phyloP scores from a whole-genome alignment of 2,888 invertebrate species.

The Trissonchulus sp. region DNA sequence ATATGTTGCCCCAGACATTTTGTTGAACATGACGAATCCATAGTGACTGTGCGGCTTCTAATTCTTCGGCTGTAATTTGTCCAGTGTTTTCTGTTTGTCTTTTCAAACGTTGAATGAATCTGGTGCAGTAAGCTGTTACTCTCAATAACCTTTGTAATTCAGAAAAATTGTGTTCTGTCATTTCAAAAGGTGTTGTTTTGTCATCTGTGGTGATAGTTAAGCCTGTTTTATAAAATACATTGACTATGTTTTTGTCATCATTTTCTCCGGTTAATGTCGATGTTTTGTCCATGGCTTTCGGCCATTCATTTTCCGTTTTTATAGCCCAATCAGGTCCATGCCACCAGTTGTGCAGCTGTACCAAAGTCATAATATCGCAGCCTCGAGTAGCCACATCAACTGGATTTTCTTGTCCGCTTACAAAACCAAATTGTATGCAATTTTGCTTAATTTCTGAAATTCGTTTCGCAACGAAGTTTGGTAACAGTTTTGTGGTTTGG shows the following conservation, averaged over 20 bases:
- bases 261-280: too few relatives aligned
- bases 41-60: conserved; percentile 13
- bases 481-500: conserved; percentile 11
- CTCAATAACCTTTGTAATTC: background rate
- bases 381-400: conserved; percentile 44
- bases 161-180: background rate
- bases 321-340: conserved; percentile 40
- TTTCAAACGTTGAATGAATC: background rate
- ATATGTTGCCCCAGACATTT: background rate
- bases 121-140: conserved; percentile 10
- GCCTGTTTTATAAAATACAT: too few relatives aligned
- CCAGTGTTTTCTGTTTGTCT: background rate
- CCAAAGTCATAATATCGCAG: conserved; percentile 30
- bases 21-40: conserved; percentile 21
- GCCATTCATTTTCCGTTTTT: background rate
- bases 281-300: background rate
- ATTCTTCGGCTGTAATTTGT: background rate
- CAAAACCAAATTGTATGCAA: conserved; percentile 39
- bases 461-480: conserved; percentile 40
- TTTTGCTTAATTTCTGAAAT: conserved; percentile 38
- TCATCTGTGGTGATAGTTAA: background rate
- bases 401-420: conserved; percentile 42
- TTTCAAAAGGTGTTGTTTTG: background rate
- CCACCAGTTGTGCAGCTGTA: conserved; percentile 38
- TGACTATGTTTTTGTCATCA: background rate